Evolutionary conservation across 2,888 invertebrate genomes (phyloP), one percentile per base, ranked within the genome.

Genomic region (Clanis bilineata): DNA sequence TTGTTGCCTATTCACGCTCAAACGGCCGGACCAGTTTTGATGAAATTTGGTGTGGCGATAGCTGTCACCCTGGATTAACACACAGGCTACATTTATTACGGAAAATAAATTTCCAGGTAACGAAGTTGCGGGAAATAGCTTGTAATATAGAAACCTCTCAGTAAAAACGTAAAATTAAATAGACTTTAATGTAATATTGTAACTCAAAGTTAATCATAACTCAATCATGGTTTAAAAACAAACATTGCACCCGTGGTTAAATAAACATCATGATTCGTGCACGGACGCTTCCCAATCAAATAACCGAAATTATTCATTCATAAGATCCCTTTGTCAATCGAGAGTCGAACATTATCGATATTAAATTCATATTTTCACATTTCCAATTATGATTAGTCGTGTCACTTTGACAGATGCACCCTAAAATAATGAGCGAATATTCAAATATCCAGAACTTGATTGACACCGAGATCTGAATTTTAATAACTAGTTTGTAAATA

Each of bases 231-330:
- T 51, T 51, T 32, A 28, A 51, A 51, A 51, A 51, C 18, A 41
- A 32, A 51, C 28, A 51, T n/a, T 32, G 51, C 51, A 32, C 9
- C 41, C 51, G 51, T 28, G 51, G n/a, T 58, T 60, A 56, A 56
- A 77, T 73, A 77, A 79, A 78, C 72, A 78, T 69, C 76, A 85
- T 86, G 83, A 86, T 72, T 76, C 80, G 58, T 65, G 80, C 77
- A 69, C 80, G 80, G 77, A 88, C 90, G 87, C 91, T 84, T 88
- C 83, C 74, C 78, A 76, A 68, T 68, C 78, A 72, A 88, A 86
- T 84, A 90, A 88, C 86, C 83, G 67, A 65, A 76, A 64, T 92
- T 73, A 88, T 88, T 84, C 70, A 91, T 92, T 89, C 87, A 90
- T 79, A 73, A 62, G 51, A 18, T 69, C 76, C 77, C 79, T 79